A percentile compares a stretch with the other conserved stretches of the same genome.
These are phyloP conservation scores for Tetrapedia diversipes DNA, from an alignment of 2,888 invertebrate genomes.

Conservation along the genomic window DNA sequence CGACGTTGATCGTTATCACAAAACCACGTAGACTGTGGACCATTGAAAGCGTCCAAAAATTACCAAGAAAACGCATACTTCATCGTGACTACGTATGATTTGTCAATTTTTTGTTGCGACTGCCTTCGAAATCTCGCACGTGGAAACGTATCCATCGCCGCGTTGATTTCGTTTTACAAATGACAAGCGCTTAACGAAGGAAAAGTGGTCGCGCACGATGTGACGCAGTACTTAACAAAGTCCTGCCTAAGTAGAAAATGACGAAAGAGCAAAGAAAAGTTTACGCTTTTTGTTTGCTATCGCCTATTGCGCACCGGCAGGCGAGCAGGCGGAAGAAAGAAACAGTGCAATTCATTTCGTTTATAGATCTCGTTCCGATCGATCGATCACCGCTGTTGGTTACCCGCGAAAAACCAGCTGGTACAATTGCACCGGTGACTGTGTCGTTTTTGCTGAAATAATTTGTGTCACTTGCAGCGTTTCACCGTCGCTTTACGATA, in stretches of 20 bases:
- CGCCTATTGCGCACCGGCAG: constrained; percentile 40
- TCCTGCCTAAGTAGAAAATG: constrained; percentile 38
- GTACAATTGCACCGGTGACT: neutral
- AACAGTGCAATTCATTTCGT: constrained; percentile 10
- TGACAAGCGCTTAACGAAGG: constrained; percentile 42
- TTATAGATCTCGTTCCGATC: constrained; percentile 17
- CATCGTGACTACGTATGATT: neutral
- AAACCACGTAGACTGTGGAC: too few relatives aligned
- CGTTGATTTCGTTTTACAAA: constrained; percentile 22
- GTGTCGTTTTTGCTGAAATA: constrained; percentile 9
- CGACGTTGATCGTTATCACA: too few relatives aligned
- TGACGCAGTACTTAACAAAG: constrained; percentile 72
- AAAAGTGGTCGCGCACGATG: constrained; percentile 56
- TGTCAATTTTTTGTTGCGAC: neutral
- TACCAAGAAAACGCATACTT: too few relatives aligned
- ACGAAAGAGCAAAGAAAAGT: constrained; percentile 35
- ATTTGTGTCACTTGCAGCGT: constrained; percentile 19
- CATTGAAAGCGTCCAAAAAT: too few relatives aligned
- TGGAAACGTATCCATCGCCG: neutral
- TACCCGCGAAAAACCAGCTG: neutral
- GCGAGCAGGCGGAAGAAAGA: neutral
- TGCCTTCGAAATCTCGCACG: neutral
- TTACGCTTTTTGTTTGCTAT: constrained; percentile 51
- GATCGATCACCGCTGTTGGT: constrained; percentile 1
- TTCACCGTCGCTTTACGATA: neutral